phyloP scores from a whole-genome alignment of 2,888 invertebrate species.

The Xanthia icteritia region DNA sequence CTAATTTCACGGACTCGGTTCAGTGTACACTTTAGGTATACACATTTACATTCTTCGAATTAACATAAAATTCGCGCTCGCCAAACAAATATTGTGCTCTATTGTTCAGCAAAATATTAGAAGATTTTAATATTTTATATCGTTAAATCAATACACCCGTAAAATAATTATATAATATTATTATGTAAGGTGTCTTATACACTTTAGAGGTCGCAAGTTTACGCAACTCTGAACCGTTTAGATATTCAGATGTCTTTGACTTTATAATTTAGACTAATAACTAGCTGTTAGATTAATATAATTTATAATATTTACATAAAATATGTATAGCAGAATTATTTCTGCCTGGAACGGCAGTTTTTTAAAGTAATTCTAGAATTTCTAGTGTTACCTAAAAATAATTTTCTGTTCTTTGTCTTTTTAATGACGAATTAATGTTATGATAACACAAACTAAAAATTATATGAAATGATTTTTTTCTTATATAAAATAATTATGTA shows the following conservation, averaged over 20 bases:
- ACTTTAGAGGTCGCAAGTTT: slow-evolving; percentile 35
- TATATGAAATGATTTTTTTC: neutral
- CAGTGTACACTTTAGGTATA: slow-evolving; percentile 21
- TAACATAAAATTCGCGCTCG: slow-evolving; percentile 14
- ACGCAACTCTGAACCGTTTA: slow-evolving; percentile 32
- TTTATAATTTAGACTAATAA: slow-evolving; percentile 27
- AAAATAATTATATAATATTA: slow-evolving; percentile 1
- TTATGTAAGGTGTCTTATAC: slow-evolving; percentile 9
- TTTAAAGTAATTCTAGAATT: neutral
- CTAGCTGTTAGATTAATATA: slow-evolving; percentile 1
- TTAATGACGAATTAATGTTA: neutral
- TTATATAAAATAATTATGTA: neutral
- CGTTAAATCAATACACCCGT: neutral
- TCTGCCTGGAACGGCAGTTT: too few species aligned
- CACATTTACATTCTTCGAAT: slow-evolving; percentile 9
- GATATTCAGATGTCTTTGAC: slow-evolving; percentile 31
- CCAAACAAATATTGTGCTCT: slow-evolving; percentile 12
- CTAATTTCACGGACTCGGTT: slow-evolving; percentile 6
- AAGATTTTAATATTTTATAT: neutral
- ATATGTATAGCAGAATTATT: slow-evolving; percentile 8
- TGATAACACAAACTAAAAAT: too few species aligned
- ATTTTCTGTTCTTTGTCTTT: too few species aligned
- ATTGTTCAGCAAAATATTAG: slow-evolving; percentile 4
- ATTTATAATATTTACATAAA: slow-evolving; percentile 23
- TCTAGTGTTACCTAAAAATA: neutral